phyloP scores from a whole-genome alignment of 2,888 invertebrate genomes.

The Pristionchus exspectatus region DNA sequence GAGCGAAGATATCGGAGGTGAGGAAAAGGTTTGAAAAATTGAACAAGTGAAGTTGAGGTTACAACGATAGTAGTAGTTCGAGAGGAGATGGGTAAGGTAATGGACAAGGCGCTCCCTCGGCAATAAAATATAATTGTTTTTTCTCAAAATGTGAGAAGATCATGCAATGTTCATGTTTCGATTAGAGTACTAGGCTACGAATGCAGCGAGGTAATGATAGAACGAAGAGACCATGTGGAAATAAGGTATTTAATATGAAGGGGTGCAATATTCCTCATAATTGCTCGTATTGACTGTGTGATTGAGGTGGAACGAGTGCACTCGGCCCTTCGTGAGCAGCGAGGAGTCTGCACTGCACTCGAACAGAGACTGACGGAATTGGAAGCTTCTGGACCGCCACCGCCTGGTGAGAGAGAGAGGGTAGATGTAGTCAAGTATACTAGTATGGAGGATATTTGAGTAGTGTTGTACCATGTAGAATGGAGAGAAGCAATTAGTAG shows the following conservation, averaged over 20 bases:
- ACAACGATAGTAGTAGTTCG: not conserved
- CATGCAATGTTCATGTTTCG: not conserved
- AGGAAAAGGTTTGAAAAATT: not conserved
- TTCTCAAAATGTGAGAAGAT: not conserved
- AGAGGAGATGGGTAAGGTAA: not conserved
- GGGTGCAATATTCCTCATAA: not conserved
- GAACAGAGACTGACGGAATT: constrained; percentile 59
- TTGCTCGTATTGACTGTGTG: not conserved
- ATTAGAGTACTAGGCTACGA: not conserved
- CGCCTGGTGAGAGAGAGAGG: constrained; percentile 1
- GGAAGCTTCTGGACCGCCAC: constrained; percentile 51
- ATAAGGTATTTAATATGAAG: not conserved
- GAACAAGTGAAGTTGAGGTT: not conserved
- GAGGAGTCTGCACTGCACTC: constrained; percentile 58
- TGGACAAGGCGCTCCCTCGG: no score
- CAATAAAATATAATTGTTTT: no score
- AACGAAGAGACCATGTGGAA: not conserved
- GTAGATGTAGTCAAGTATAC: no score
- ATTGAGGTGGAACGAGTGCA: constrained; percentile 55
- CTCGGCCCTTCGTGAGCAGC: constrained; percentile 40
- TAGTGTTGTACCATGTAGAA: constrained; percentile 11
- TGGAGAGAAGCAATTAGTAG: not conserved
- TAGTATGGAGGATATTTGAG: no score
- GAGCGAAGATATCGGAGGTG: constrained; percentile 54
- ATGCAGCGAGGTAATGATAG: not conserved